Evolutionary conservation across 2,888 invertebrate species (phyloP), one percentile per base, ranked within the genome.

Genomic region (Tenthredo mesomela): DNA sequence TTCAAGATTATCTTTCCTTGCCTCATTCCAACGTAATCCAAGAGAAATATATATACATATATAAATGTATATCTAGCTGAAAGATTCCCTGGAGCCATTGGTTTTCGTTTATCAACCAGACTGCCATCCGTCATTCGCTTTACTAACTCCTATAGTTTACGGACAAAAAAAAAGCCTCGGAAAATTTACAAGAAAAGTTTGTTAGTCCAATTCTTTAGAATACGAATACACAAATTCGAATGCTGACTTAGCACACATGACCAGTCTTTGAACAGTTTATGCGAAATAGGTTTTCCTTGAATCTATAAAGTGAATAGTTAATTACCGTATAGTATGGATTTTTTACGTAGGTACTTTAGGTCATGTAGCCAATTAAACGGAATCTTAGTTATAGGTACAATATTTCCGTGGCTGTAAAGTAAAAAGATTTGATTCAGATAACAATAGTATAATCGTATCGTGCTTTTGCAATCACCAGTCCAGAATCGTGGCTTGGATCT

Each of bases 1-100:
- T 71, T 71, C 71, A 37, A 37, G 37, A n/a, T 37, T 40, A 71
- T 71, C n/a, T 33, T 18, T n/a, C 37, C 71, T 71, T 37, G 40
- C 40, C 71, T 33, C 18, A 10, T 37, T 71, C 18, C 37, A 71
- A 18, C 37, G 71, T n/a, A 71, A 71, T 71, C 18, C n/a, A 33
- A 71, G 40, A 40, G n/a, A 37, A 37, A n/a, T 37, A 7, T 54
- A 43, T 50, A 50, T 50, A n/a, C n/a, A n/a, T n/a, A n/a, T n/a
- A n/a, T n/a, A n/a, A n/a, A n/a, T n/a, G n/a, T n/a, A 50, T 54
- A 7, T n/a, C 18, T 54, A 33, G 18, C 15, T 40, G n/a, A 71
- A 40, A 40, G 70, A n/a, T 40, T 71, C 37, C 37, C 18, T 10
- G 70, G n/a, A 29, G 40, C 29, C 70, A 61, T 12, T 12, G 61